Evolutionary conservation across 1,140 invertebrate genomes (phyloP), one percentile per base, ranked within the genome.

Genomic region (Belonocnema kinseyi): DNA sequence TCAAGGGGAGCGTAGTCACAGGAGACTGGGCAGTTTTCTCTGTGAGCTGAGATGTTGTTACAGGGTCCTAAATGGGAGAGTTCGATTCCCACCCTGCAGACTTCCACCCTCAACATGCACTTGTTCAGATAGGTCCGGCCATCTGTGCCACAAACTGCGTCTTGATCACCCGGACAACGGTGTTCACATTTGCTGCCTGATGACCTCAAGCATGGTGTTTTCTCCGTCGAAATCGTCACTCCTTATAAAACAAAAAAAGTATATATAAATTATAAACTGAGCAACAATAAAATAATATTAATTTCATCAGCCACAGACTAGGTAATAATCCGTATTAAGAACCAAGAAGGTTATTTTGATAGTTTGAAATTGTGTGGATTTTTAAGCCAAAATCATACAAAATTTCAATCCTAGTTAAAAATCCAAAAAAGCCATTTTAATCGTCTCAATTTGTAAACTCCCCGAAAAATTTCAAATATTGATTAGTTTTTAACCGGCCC

Each of bases 111-210:
- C 79, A 98, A 92, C 94, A 97, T 97, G 89, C 97, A 98, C 82
- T 96, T 93, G 90, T 98, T 99, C 13, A 97, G 92, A 86, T 98
- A 98, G 0, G 97, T 98, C 66, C 95, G 93, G 17, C 97, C 96
- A 84, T 98, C 97, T 0, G 96, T 97, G 1, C 96, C 97, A 87
- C 98, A 99, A 13, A 98, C 97, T 0, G 95, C 95, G 88, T 98
- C 97, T 81, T 95, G 94, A 85, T 97, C 96, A 2, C 94, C 94
- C 2, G 94, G 94, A 86, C 97, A 97, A 16, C 95, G 93, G 83
- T 95, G 93, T 73, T 94, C 93, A 86, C 97, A 97, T 84, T 94
- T 95, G 77, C 95, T 96, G 66, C 95, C 95, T 4, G 94, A 94
- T 0, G 93, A 95, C 91, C 92, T 94, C 90, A 82, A 92, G 84